These are phyloP conservation scores for Beroe forskalii DNA, from an alignment of 37 sponge, comb jelly and placozoan genomes.

Conservation along the genomic window DNA sequence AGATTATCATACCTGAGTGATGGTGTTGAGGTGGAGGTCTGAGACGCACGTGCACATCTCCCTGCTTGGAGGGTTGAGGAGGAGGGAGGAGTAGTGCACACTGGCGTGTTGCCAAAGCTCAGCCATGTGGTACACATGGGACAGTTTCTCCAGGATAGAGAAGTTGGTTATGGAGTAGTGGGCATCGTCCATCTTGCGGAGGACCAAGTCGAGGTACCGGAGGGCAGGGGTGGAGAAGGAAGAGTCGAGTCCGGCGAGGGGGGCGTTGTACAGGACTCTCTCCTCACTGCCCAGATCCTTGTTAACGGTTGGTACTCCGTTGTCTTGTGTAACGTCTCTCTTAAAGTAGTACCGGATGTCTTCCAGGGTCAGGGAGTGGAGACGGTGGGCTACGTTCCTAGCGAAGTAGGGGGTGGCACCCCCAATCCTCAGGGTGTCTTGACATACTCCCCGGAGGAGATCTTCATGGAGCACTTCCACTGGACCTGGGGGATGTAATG, in stretches of 20 bases:
- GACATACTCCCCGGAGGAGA: neutral
- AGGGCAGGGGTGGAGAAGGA: neutral
- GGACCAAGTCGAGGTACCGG: constrained; percentile 17
- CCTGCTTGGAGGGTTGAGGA: constrained; percentile 12
- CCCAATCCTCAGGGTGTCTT: neutral
- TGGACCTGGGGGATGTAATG: no score
- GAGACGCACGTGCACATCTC: constrained; percentile 8
- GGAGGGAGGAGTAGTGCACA: constrained; percentile 16
- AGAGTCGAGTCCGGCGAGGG: neutral
- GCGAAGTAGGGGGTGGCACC: constrained; percentile 9
- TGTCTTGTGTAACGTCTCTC: neutral
- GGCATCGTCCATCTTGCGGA: constrained; percentile 11
- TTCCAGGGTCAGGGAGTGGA: constrained; percentile 46
- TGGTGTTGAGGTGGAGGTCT: neutral
- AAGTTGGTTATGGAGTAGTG: constrained; percentile 59
- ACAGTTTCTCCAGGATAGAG: constrained; percentile 15
- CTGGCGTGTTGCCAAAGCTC: neutral
- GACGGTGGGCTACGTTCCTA: constrained; percentile 49
- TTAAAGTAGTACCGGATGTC: constrained; percentile 39
- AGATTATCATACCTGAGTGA: no score
- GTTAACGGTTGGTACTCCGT: constrained; percentile 20
- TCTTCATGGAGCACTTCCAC: no score
- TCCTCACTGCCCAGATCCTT: constrained; percentile 20
- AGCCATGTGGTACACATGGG: constrained; percentile 25
- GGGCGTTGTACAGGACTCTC: constrained; percentile 3